Base-by-base conservation (phyloP, 64 coral and sea anemone species). In the Porites lutea region DNA sequence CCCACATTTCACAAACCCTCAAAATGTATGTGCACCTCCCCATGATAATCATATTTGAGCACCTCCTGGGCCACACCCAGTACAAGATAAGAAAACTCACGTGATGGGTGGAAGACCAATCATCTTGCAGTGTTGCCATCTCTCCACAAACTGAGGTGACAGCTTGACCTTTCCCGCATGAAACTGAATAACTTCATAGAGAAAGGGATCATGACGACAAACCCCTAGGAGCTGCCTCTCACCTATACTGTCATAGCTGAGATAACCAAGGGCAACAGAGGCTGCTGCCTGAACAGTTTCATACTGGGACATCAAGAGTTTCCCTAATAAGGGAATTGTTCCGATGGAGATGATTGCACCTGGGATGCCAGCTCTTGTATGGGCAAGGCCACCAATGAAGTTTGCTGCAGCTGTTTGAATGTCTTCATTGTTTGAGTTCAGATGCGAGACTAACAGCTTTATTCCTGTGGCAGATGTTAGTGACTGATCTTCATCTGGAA, bases 401-500 rank as follows among this genome's bases (percentile, higher is more conserved):
- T 99, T 99, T 77, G 94, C 91, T 48, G 90, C 89, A 13, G 96
- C 75, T 52, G 88, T 72, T 85, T 96, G 91, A n/a, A 94, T 70
- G 50, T 94, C 91, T 70, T 99, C 97, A 20, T 81, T 91, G 27
- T 91, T 61, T 53, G 89, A 92, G 19, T 93, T 76, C 20, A 99
- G 92, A 50, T 94, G 84, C 65, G 92, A 88, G 19, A 99, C 92
- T 23, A 99, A 87, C 2, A 93, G 77, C 49, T 99, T 96, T 20
- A 99, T 96, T 58, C 97, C 97, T 13, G 63, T 91, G 23, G 97
- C 97, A 46, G 94, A 99, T 14, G 97, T 94, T 48, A 87, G 52
- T 7, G 97, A 82, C 68, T 99, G 97, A 16, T 96, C 94, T 81
- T 99, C 88, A 84, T 99, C 97, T 50, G 94, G 97, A 74, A 99